Base-by-base conservation (phyloP, 1,140 invertebrate species). In the Musca vetustissima region DNA sequence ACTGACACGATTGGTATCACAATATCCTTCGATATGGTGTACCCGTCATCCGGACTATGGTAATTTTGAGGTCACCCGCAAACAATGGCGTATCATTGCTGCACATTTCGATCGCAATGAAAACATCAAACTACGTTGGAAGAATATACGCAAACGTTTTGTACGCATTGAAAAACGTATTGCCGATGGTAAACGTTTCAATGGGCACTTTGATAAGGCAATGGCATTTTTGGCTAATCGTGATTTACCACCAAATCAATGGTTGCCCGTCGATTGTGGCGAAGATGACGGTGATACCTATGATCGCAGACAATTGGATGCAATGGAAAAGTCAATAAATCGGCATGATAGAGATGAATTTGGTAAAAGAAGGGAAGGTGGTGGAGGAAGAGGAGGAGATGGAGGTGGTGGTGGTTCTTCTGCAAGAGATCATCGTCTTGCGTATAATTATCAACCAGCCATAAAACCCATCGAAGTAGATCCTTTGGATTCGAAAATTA, bases 11-110 rank as follows among this genome's bases (percentile, higher is more conserved):
- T 66, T 80, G 1, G 68, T 80, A 2, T 70, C 76, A 14, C 73
- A 80, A 64, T 80, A 78, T 71, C 78, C 78, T 1, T 80, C 78
- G 1, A 76, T 80, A 9, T 80, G 78, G 78, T 80, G 78, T 53
- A 80, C 78, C 1, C 69, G 71, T 0, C 76, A 80, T 69, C 76
- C 76, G 8, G 78, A 80, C 24, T 80, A 80, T 68, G 78, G 78
- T 22, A 80, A 77, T 19, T 75, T 74, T 52, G 78, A 76, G 50
- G 76, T 80, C 2, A 80, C 75, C 0, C 71, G 73, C 22, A 80
- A 77, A 25, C 78, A 80, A 55, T 80, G 78, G 78, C 71, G 75
- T 3, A 77, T 74, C n/a, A 76, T 80, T 11, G 75, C 73, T 36
- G 73, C 53, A 9, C 76, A 80, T 65, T 80, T 80, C 66, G 75